Evolutionary conservation across 2,888 invertebrate genomes (phyloP).

Genomic region (Agrilus biguttatus): DNA sequence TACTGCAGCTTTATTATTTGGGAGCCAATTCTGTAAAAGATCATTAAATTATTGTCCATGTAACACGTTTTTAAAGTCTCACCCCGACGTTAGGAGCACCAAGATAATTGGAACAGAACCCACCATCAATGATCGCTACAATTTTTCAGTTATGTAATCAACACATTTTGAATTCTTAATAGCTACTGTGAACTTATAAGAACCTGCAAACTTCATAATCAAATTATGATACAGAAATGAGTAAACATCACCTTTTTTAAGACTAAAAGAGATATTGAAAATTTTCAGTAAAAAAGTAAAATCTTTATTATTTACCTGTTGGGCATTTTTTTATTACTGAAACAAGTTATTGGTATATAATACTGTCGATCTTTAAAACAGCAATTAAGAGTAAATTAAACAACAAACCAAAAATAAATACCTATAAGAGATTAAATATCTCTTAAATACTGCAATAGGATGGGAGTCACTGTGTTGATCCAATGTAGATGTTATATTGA

Average conservation of each 20-base stretch:
- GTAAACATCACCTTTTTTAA: constrained; percentile 11
- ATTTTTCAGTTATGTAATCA: constrained; percentile 78
- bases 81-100: constrained; percentile 58
- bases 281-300: too few relatives aligned
- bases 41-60: constrained; percentile 3
- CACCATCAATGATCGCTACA: constrained; percentile 66
- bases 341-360: constrained; percentile 44
- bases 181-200: too few relatives aligned
- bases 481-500: constrained; percentile 70
- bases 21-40: constrained; percentile 53
- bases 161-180: constrained; percentile 73
- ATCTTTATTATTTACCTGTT: constrained; percentile 32
- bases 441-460: too few relatives aligned
- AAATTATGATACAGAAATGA: constrained; percentile 44
- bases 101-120: constrained; percentile 67
- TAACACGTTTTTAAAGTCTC: too few relatives aligned
- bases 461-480: constrained; percentile 59
- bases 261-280: constrained; percentile 2
- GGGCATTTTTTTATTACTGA: constrained; percentile 62
- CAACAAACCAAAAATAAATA: too few relatives aligned
- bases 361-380: too few relatives aligned
- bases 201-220: constrained; percentile 46
- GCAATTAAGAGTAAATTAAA: too few relatives aligned
- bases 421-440: too few relatives aligned
- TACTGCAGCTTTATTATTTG: constrained; percentile 57